These are phyloP conservation scores for Xenopus petersii DNA, from an alignment of 2,797 vertebrate species.

Conservation along the genomic window DNA sequence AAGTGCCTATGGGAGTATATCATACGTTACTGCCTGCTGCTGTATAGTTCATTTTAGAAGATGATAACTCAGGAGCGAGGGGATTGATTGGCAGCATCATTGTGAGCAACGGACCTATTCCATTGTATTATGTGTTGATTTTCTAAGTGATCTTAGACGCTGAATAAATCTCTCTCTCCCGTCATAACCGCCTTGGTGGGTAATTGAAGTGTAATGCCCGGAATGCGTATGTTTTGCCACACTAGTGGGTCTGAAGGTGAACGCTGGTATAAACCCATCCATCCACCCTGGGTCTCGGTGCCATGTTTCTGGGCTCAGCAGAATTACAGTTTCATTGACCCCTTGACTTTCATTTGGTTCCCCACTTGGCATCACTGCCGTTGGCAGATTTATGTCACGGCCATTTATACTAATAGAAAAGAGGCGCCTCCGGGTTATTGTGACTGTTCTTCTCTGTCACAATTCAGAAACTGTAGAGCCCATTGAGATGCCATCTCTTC, in stretches of 20 bases:
- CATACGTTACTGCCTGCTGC: neutral
- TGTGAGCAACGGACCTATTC: constrained; percentile 2
- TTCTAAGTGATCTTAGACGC: constrained; percentile 20
- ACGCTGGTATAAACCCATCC: neutral
- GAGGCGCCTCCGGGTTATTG: neutral
- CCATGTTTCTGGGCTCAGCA: neutral
- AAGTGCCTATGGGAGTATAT: constrained; percentile 7
- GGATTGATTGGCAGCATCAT: constrained; percentile 31
- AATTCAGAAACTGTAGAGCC: neutral
- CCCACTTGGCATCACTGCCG: constrained; percentile 1
- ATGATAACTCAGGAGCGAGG: neutral
- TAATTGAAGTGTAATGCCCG: constrained; percentile 33
- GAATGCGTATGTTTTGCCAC: neutral
- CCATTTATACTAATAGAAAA: neutral
- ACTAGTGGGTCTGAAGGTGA: constrained; percentile 9
- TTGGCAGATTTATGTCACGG: neutral
- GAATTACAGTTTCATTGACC: constrained; percentile 35
- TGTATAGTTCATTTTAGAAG: neutral
- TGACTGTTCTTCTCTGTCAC: neutral
- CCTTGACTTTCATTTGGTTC: constrained; percentile 30
- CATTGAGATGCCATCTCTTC: too few relatives aligned
- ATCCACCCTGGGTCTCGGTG: constrained; percentile 11
- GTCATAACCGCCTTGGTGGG: constrained; percentile 18
- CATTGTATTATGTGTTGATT: constrained; percentile 21
- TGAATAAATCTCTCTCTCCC: constrained; percentile 19